These are phyloP conservation scores for Strigops habroptila DNA, from an alignment of 2,113 vertebrate species.

Conservation along the genomic window DNA sequence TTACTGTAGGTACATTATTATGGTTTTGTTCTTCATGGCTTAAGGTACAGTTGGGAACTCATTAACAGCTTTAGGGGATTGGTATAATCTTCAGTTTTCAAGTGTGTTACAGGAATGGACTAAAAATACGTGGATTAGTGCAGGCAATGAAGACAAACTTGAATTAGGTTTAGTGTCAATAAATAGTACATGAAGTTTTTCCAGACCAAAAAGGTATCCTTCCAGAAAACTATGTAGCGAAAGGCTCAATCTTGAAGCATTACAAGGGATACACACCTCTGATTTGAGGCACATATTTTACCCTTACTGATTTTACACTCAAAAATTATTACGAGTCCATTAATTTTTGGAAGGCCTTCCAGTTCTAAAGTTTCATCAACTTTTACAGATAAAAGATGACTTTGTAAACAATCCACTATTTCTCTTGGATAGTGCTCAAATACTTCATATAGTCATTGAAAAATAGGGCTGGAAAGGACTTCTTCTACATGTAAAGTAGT, in stretches of 20 bases:
- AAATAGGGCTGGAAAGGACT: not conserved
- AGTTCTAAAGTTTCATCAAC: not conserved
- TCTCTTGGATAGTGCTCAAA: slow-evolving; percentile 24
- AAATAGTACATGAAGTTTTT: not conserved
- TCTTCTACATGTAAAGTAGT: not conserved
- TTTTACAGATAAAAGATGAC: not conserved
- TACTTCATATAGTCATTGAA: not conserved
- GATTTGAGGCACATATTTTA: not conserved
- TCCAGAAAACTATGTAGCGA: not conserved
- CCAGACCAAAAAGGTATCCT: not conserved
- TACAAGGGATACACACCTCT: not conserved
- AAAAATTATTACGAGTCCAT: not conserved
- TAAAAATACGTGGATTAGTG: not conserved
- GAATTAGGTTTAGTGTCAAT: not conserved
- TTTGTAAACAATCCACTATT: not conserved
- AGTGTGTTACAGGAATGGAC: not conserved
- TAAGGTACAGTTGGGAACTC: not conserved
- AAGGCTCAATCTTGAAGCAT: not conserved
- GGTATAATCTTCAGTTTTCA: not conserved
- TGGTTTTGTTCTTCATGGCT: not conserved
- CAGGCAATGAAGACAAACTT: not conserved
- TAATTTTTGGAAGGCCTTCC: not conserved
- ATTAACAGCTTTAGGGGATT: not conserved
- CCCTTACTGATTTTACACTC: not conserved
- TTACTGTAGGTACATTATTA: not conserved